Base-by-base conservation (phyloP, 1,140 invertebrate species). In the Sminthurides bifidus region DNA sequence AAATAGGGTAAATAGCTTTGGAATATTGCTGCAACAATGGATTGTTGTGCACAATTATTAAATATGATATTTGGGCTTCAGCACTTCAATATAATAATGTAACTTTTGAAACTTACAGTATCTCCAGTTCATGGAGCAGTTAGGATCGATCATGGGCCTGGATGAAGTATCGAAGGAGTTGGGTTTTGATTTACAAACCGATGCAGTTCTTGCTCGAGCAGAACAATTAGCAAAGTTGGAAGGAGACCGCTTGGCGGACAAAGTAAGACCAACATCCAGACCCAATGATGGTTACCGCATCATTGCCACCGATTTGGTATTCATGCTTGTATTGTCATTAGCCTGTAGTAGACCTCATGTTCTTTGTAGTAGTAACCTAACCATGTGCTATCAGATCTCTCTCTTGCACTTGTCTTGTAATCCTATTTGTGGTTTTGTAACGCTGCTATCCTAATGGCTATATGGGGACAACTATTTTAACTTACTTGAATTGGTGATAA, bases 201-300 rank as follows among this genome's bases (percentile, higher is more conserved):
- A 88, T 64, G 82, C 81, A 26, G 72, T 88, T 27, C 69, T 87
- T 26, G 76, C 84, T 50, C 72, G 84, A 19, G 83, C 84, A 10
- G 84, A 88, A 68, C 82, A 86, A 65, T 70, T 88, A 17, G 75
- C 82, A 4, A 75, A 83, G 63, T 73, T 85, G 17, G 84, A 88
- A 69, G 82, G 80, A 65, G 83, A 85, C 68, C 82, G 84, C 69
- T 73, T 84, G 43, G 80, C 82, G 19, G 82, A 84, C 68, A 84
- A 84, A 77, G 82, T 84, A 72, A 75, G 35, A 23, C 4, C n/a
- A n/a, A n/a, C n/a, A n/a, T n/a, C n/a, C n/a, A n/a, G n/a, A n/a
- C n/a, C n/a, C n/a, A n/a, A n/a, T n/a, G n/a, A n/a, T n/a, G n/a
- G n/a, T n/a, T n/a, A n/a, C n/a, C n/a, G n/a, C n/a, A n/a, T n/a